Percentiles rank a stretch among this genome's conserved stretches.
These are phyloP conservation scores for Rhinopithecus roxellana DNA, from an alignment of 2,113 vertebrate genomes.

Conservation along the genomic window DNA sequence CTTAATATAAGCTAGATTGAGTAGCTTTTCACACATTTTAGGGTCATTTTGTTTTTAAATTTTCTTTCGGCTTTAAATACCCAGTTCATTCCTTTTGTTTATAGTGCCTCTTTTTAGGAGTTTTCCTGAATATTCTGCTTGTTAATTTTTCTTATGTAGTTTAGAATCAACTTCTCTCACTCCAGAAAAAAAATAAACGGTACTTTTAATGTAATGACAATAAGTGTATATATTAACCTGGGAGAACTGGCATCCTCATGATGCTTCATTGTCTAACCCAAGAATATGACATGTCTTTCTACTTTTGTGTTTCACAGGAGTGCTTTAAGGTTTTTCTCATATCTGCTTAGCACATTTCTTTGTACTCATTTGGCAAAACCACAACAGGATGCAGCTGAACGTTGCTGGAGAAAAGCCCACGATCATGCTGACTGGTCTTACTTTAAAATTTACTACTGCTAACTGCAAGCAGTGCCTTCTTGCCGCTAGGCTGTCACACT, in stretches of 20 bases:
- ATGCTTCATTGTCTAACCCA: too few relatives aligned
- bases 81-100: background rate
- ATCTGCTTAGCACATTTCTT: background rate
- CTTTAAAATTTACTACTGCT: background rate
- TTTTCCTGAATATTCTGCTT: background rate
- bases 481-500: background rate
- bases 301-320: background rate
- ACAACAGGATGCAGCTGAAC: constrained; percentile 42
- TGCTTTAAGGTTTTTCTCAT: background rate
- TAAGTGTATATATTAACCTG: background rate
- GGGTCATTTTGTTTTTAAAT: background rate
- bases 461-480: background rate
- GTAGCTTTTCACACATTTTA: background rate
- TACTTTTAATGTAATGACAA: background rate
- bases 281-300: background rate
- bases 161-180: background rate
- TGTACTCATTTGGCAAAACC: background rate
- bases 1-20: background rate
- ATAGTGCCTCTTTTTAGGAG: background rate
- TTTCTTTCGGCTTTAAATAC: background rate
- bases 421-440: background rate
- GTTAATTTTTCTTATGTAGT: background rate
- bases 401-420: background rate
- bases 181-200: background rate
- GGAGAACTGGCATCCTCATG: background rate